Evolutionary conservation across 2,888 invertebrate species (phyloP).

Genomic region (Parthenolecanium corni): DNA sequence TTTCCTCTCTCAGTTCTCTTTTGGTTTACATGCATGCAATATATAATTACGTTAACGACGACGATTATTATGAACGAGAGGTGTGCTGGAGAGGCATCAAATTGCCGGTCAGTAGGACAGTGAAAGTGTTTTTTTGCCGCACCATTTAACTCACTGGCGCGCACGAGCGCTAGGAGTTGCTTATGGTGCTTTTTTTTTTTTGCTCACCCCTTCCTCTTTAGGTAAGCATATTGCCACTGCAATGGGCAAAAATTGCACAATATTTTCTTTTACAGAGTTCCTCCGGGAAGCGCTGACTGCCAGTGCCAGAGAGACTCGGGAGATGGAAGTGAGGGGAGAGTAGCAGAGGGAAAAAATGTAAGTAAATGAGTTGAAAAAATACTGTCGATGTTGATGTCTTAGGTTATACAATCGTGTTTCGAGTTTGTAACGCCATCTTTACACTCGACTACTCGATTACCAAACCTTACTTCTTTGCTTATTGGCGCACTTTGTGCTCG

Average conservation of each 20-base stretch:
- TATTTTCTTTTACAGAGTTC: constrained; percentile 16
- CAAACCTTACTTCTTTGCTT: too few species aligned
- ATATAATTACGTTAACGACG: constrained; percentile 23
- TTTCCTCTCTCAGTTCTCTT: background rate
- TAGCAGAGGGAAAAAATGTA: too few species aligned
- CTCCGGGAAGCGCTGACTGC: constrained; percentile 18
- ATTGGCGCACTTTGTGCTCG: too few species aligned
- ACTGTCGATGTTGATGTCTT: too few species aligned
- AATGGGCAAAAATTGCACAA: constrained; percentile 15
- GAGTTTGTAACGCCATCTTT: too few species aligned
- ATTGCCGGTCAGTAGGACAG: constrained; percentile 27
- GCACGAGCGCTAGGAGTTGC: background rate
- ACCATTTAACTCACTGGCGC: constrained; percentile 22
- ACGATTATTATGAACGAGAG: constrained; percentile 9
- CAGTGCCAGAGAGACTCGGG: too few species aligned
- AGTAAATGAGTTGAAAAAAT: too few species aligned
- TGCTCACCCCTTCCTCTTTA: too few species aligned
- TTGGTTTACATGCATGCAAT: background rate
- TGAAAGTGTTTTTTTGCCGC: constrained; percentile 27
- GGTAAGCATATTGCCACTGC: background rate
- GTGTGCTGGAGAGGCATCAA: constrained; percentile 7
- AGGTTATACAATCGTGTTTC: too few species aligned
- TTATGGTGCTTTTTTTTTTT: too few species aligned
- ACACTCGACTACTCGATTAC: too few species aligned
- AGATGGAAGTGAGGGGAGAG: too few species aligned